A percentile compares a stretch with the other conserved stretches of the same genome.
Evolutionary conservation across 2,113 vertebrate species (phyloP).

Genomic region (Dicerorhinus sumatrensis): DNA sequence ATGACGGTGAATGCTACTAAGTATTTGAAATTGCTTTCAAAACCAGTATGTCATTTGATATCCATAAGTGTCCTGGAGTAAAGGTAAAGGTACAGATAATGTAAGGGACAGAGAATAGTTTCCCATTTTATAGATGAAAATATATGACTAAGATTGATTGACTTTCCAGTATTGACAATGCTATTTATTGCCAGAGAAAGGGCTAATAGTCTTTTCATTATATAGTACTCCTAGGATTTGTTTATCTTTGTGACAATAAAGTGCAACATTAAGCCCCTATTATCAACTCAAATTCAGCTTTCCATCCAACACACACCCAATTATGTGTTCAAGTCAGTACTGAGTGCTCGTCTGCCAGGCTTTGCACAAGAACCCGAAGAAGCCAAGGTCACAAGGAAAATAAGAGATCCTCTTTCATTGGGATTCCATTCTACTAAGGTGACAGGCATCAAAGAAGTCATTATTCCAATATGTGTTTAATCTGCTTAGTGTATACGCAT

Average conservation of each 20-base stretch:
- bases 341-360: too few relatives aligned
- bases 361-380: background rate
- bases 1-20: background rate
- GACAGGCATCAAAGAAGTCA: background rate
- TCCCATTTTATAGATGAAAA: background rate
- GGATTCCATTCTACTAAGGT: background rate
- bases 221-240: background rate
- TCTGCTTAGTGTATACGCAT: background rate
- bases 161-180: background rate
- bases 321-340: accelerated
- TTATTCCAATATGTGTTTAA: background rate
- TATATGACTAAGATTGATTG: accelerated
- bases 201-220: background rate
- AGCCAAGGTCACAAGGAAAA: background rate
- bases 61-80: too few relatives aligned
- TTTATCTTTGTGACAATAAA: background rate
- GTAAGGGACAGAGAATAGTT: too few relatives aligned
- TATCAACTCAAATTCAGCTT: background rate
- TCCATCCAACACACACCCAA: background rate
- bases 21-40: background rate
- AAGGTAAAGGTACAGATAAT: background rate
- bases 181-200: background rate
- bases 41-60: accelerated
- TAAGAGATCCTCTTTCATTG: background rate
- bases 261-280: background rate